A percentile compares a stretch with the other conserved stretches of the same genome.
These are phyloP conservation scores for Maconellicoccus hirsutus DNA, from an alignment of 1,140 invertebrate genomes.

Conservation along the genomic window DNA sequence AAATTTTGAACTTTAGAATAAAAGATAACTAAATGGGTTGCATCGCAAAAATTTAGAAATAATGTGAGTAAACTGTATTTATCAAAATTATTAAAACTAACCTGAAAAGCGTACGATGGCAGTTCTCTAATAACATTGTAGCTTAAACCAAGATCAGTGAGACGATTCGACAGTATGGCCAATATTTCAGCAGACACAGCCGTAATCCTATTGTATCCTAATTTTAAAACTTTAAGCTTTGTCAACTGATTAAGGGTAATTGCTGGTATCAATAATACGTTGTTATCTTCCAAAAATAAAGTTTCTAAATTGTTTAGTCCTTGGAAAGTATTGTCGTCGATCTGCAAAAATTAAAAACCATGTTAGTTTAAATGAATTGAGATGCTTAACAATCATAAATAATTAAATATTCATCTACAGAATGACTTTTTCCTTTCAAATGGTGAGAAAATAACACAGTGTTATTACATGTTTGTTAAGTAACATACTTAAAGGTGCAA, in stretches of 20 bases:
- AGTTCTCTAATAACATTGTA: slow-evolving; percentile 79
- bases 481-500: no score
- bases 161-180: slow-evolving; percentile 46
- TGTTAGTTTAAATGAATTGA: no score
- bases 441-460: no score
- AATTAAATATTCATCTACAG: no score
- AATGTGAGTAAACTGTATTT: no score
- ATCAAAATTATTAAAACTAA: slow-evolving; percentile 17
- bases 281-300: slow-evolving; percentile 74
- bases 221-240: slow-evolving; percentile 55
- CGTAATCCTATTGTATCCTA: slow-evolving; percentile 78
- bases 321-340: slow-evolving; percentile 74
- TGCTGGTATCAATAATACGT: slow-evolving; percentile 69
- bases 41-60: no score
- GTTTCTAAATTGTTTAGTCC: slow-evolving; percentile 62
- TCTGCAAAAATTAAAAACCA: no score
- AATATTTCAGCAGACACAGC: slow-evolving; percentile 69
- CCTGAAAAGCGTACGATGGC: slow-evolving; percentile 59
- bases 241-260: slow-evolving; percentile 60
- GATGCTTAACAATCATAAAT: no score
- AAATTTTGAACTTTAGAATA: no score
- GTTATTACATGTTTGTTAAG: no score
- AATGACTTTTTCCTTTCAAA: no score
- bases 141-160: slow-evolving; percentile 54
- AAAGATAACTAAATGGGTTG: no score